phyloP scores from a whole-genome alignment of 2,888 invertebrate species.

The Bugulina stolonifera region DNA sequence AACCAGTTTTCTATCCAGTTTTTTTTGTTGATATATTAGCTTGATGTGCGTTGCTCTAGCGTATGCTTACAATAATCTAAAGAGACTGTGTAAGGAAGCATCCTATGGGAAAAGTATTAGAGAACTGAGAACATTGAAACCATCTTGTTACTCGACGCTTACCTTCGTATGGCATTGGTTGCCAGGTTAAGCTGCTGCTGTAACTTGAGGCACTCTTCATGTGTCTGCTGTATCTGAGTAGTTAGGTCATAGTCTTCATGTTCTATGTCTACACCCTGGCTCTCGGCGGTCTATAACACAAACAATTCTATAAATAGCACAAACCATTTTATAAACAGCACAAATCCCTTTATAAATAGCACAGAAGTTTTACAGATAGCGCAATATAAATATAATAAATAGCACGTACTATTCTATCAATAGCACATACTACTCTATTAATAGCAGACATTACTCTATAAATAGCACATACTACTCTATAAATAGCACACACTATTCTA shows the following conservation, averaged over 20 bases:
- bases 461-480: not conserved
- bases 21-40: no score
- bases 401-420: no score
- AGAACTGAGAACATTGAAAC: no score
- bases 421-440: not conserved
- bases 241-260: conserved; percentile 53
- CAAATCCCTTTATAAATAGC: no score
- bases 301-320: not conserved
- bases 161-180: conserved; percentile 37
- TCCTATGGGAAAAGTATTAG: no score
- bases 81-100: no score
- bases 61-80: no score
- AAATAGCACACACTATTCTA: not conserved
- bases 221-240: conserved; percentile 56
- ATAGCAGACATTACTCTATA: not conserved
- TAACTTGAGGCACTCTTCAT: conserved; percentile 75
- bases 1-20: no score
- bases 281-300: conserved; percentile 22
- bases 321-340: not conserved
- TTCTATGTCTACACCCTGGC: conserved; percentile 1
- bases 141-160: no score
- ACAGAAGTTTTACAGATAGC: no score
- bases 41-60: no score
- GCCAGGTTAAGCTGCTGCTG: conserved; percentile 85
- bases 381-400: no score